Evolutionary conservation across 2,113 vertebrate genomes (phyloP).

Genomic region (Megaceryle maxima): DNA sequence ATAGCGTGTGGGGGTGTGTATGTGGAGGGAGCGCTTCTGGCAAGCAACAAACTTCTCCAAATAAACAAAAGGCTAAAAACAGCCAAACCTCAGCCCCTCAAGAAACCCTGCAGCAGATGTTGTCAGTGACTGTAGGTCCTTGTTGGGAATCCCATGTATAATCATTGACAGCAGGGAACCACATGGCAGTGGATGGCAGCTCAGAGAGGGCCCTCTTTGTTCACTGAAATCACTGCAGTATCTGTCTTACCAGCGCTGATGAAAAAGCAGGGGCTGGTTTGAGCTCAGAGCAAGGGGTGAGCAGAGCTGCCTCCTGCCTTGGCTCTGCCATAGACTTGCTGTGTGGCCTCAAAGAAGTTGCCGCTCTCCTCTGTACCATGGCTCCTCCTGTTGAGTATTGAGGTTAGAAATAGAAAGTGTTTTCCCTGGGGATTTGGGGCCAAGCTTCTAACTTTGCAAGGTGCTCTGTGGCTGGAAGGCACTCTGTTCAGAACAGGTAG

Average conservation of each 20-base stretch:
- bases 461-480: not conserved
- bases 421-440: not conserved
- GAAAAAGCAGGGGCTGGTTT: not conserved
- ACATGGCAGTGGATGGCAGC: not conserved
- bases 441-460: not conserved
- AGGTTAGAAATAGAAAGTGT: not conserved
- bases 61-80: conserved; percentile 14
- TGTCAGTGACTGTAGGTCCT: conserved; percentile 1
- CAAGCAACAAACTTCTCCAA: not conserved
- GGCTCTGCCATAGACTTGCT: not conserved
- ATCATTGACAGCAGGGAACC: not conserved
- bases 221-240: not conserved
- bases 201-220: conserved; percentile 2
- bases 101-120: not conserved
- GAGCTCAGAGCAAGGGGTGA: not conserved
- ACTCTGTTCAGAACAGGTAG: not conserved
- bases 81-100: not conserved
- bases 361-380: not conserved
- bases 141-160: conserved; percentile 24
- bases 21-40: not conserved
- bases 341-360: not conserved
- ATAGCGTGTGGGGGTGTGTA: not conserved
- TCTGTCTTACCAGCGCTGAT: not conserved
- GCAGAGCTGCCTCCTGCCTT: not conserved
- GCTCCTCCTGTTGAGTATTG: not conserved